A percentile compares a stretch with the other conserved stretches of the same genome.
Evolutionary conservation across 2,113 vertebrate genomes (phyloP).

Genomic region (Andinoacara biseriatus): DNA sequence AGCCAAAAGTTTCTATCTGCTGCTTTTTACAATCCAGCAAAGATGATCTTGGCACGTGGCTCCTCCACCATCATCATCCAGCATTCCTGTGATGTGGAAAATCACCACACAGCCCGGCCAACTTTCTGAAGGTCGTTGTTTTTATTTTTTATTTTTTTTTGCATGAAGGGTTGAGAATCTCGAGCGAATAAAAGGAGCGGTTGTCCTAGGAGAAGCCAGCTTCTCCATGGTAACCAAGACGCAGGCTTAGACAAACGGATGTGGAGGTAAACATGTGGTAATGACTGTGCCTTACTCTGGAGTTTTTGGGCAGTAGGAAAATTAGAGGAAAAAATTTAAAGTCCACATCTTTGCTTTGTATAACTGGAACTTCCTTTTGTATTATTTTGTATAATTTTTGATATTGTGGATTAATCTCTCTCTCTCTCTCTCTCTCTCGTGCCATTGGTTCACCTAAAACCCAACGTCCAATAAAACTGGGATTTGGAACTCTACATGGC

Average conservation of each 20-base stretch:
- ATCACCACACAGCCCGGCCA: background rate
- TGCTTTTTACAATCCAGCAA: background rate
- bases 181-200: constrained; percentile 25
- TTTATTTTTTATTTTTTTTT: background rate
- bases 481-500: constrained; percentile 79
- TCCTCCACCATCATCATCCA: background rate
- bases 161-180: constrained; percentile 49
- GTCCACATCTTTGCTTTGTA: constrained; percentile 80
- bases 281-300: constrained; percentile 82
- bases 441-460: constrained; percentile 95
- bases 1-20: background rate
- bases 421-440: constrained; percentile 86
- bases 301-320: constrained; percentile 69
- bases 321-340: constrained; percentile 28
- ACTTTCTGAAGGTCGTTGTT: constrained; percentile 15
- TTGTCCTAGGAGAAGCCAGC: constrained; percentile 8
- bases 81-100: background rate
- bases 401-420: constrained; percentile 87
- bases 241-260: constrained; percentile 53
- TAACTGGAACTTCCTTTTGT: constrained; percentile 82
- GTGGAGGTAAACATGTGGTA: constrained; percentile 75
- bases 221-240: constrained; percentile 40
- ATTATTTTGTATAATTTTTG: constrained; percentile 82
- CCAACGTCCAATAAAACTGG: constrained; percentile 88
- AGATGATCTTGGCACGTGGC: background rate